Base-by-base conservation (phyloP, 1,140 invertebrate species). In the Stegodyphus dumicola region DNA sequence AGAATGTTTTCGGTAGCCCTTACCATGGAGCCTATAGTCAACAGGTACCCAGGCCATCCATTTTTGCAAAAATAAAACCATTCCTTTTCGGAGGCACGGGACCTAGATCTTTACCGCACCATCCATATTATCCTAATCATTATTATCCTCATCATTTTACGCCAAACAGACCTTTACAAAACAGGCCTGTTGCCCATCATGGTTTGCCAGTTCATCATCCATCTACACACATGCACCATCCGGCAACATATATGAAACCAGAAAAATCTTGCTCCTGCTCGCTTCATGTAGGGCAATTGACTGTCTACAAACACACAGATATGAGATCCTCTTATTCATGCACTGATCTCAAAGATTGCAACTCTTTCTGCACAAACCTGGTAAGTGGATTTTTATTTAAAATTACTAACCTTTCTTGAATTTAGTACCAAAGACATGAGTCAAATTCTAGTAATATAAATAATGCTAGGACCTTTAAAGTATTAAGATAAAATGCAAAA, bases 301-400 rank as follows among this genome's bases (percentile, higher is more conserved):
- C 76, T 5, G 84, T 86, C 5, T 86, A 86, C 67, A 86, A 86
- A 52, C 84, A 86, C 33, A 86, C 84, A 6, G 84, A 86, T 54
- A 18, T 86, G 54, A 86, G 84, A 54, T 77, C 84, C 6, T 86
- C 84, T 5, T 86, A 86, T 48, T 77, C 75, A 15, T 86, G 84
- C 51, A 11, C 49, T 13, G 84, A 86, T 33, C 6, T 86, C 2
- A 78, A 70, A n/a, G 84, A 86, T 18, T 86, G 84, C 49, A 86
- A 86, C 49, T 86, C 84, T 13, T 86, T 86, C 67, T 86, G 84
- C 49, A 86, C 84, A 6, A 77, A 86, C 52, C 13, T 86, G 84
- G 84, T 86, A 78, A 86, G 84, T 86, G 56, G 1, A 60, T 60
- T 60, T 60, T 60, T 60, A 33, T 33, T 33, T 33, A 33, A 33